Conservation (phyloP, 1,140 invertebrate genomes). For the Acromyrmex heyeri region DNA sequence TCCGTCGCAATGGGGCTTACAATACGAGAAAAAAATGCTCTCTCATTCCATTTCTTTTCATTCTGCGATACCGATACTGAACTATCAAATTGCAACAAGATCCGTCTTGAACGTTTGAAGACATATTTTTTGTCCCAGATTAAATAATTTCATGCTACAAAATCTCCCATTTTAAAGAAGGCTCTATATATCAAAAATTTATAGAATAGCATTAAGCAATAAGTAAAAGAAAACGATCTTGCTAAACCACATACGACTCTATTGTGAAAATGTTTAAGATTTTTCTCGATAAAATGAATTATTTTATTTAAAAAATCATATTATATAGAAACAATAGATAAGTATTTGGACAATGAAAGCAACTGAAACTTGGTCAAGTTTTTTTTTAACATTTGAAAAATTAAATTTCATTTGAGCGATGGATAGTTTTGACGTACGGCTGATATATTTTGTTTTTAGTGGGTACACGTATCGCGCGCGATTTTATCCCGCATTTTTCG, state of each 20-base stretch:
- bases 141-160: not conserved
- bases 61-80: not conserved
- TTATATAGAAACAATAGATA: not conserved
- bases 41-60: slow-evolving; percentile 26
- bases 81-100: not conserved
- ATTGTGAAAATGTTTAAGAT: not conserved
- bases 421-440: not conserved
- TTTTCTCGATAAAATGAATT: not conserved
- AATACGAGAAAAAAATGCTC: slow-evolving; percentile 17
- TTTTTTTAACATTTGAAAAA: not conserved
- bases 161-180: not conserved
- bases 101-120: not conserved
- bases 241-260: not conserved
- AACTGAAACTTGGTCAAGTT: not conserved
- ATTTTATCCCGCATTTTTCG: slow-evolving; percentile 23
- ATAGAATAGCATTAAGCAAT: not conserved
- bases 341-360: not conserved
- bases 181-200: not conserved
- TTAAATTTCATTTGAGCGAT: not conserved
- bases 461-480: not conserved
- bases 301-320: not conserved
- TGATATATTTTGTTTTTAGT: not conserved
- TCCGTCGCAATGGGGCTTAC: slow-evolving; percentile 23
- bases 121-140: not conserved
- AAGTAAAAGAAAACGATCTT: not conserved